Evolutionary conservation across 37 sponge, comb jelly and placozoan genomes (phyloP).

Genomic region (Theonella swinhoei): DNA sequence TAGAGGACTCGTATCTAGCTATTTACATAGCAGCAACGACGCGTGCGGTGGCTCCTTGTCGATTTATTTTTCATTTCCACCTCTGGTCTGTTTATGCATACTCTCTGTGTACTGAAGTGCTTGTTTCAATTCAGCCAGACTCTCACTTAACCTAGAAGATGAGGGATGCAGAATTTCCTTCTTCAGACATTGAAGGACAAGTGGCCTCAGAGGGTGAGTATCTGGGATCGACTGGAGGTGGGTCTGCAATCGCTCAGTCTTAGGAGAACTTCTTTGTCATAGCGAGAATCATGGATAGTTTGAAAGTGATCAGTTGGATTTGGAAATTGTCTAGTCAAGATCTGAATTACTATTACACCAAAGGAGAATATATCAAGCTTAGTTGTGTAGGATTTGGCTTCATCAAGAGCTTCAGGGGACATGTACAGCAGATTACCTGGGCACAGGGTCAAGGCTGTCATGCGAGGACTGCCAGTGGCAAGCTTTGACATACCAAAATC

Average conservation of each 20-base stretch:
- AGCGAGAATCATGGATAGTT: not conserved
- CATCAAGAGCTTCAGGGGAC: constrained; percentile 25
- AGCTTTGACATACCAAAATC: constrained; percentile 36
- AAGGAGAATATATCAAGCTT: constrained; percentile 37
- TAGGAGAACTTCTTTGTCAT: not conserved
- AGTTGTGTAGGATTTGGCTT: constrained; percentile 4
- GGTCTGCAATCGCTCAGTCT: not conserved
- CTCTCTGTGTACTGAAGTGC: not conserved
- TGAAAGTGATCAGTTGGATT: not conserved
- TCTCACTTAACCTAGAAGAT: not conserved
- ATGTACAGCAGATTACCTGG: constrained; percentile 35
- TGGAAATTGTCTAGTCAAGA: constrained; percentile 9
- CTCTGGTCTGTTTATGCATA: not conserved
- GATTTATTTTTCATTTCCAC: too few relatives aligned
- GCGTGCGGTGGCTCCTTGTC: too few relatives aligned
- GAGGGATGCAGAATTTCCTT: not conserved
- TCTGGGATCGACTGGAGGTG: not conserved
- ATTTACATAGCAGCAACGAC: too few relatives aligned
- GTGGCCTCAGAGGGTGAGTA: not conserved
- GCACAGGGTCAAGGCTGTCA: constrained; percentile 15
- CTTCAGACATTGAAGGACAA: not conserved
- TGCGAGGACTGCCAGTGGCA: not conserved
- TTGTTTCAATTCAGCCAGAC: not conserved
- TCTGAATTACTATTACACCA: constrained; percentile 21
- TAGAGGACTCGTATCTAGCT: too few relatives aligned